Evolutionary conservation across 2,113 vertebrate species (phyloP).

Genomic region (Orycteropus afer): DNA sequence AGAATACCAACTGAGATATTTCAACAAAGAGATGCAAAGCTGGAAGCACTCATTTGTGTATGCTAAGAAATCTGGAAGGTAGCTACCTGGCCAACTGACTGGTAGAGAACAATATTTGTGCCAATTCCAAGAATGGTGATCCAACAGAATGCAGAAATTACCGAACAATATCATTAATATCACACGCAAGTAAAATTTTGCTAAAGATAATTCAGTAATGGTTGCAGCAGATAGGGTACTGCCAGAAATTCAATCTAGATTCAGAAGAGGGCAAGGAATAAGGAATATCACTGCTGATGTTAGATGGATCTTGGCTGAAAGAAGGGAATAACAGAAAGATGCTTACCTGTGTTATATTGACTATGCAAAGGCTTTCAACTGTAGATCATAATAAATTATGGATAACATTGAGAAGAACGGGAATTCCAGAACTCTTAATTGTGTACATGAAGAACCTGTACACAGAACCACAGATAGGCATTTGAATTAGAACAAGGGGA

Average conservation of each 20-base stretch:
- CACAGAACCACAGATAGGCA: not conserved
- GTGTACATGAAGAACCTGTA: not conserved
- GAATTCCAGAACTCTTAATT: not conserved
- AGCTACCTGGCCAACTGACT: not conserved
- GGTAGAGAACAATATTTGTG: not conserved
- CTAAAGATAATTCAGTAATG: not conserved
- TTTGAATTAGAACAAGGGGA: not conserved
- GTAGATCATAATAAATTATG: too few species aligned
- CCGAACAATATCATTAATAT: too few species aligned
- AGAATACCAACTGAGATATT: too few species aligned
- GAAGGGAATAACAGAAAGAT: not conserved
- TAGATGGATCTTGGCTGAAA: not conserved
- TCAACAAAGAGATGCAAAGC: too few species aligned
- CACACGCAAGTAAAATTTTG: not conserved
- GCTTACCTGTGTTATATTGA: not conserved
- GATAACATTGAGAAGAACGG: not conserved
- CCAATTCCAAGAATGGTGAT: not conserved
- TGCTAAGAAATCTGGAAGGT: too few species aligned
- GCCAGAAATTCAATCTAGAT: not conserved
- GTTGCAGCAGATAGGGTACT: not conserved
- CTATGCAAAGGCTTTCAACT: not conserved
- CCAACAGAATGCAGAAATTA: too few species aligned
- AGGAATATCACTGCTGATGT: not conserved
- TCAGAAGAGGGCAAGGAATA: too few species aligned
- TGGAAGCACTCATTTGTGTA: too few species aligned